Base-by-base conservation (phyloP, 1,140 invertebrate species). In the Cydia amplana region DNA sequence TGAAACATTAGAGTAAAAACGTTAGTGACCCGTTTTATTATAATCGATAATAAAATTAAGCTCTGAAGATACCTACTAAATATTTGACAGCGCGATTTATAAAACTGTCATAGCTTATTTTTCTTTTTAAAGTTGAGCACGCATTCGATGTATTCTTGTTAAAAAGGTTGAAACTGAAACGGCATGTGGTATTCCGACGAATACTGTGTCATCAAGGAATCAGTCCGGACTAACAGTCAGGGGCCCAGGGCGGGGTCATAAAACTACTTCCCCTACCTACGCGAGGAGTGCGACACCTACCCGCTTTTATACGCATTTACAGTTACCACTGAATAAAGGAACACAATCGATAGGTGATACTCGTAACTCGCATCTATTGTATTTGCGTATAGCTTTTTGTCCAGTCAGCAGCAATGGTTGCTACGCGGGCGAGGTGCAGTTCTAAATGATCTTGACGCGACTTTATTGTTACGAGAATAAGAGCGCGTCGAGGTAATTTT, bases 221-320 rank as follows among this genome's bases (percentile, higher is more conserved):
- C 87, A 87, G 87, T 84, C 81, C 82, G 85, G 88, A 87, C 86
- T 84, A 83, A 85, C 83, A 81, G 80, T 80, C 63, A 80, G 85
- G 88, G 88, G 72, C 46, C 32, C 65, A 87, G 87, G 90, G 78
- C 83, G 83, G 80, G 88, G 85, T 86, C 87, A 83, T 91, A 90
- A 88, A 90, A 88, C 87, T 87, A 84, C 83, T 85, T 84, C 88
- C 87, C 87, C 87, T 78, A 78, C 87, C 87, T 78, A 78, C 75
- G 78, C 51, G 75, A 78, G 81, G 73, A 76, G 75, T 75, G 79
- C 84, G 81, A 85, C 86, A 81, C 81, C 85, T 60, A 85, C 85
- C 85, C 83, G 84, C 80, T 86, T 85, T 83, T 83, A 78, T 80
- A 82, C 77, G 82, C 81, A 74, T 75, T 88, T 67, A 67, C 64